A percentile compares a stretch with the other conserved stretches of the same genome.
These are phyloP conservation scores for Trachemys scripta DNA, from an alignment of 2,113 vertebrate genomes.

Conservation along the genomic window DNA sequence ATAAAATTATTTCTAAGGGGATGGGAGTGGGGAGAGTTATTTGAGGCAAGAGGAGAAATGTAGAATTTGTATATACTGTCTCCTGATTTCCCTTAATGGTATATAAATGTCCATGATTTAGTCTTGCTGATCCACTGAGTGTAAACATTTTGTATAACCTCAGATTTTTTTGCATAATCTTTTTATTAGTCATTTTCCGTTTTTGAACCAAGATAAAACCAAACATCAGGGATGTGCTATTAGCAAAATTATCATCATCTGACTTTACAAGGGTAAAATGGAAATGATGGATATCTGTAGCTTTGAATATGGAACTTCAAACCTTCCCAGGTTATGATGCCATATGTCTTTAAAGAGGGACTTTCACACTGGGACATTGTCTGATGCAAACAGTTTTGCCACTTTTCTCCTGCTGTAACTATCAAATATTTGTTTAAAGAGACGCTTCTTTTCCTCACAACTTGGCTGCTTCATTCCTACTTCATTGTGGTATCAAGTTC, in stretches of 20 bases:
- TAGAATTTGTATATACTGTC: background rate
- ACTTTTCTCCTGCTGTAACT: background rate
- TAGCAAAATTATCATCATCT: background rate
- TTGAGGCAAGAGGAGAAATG: background rate
- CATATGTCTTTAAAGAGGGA: background rate
- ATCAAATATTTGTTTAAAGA: background rate
- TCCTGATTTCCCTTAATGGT: background rate
- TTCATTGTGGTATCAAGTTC: background rate
- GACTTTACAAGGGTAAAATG: background rate
- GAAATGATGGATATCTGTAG: background rate
- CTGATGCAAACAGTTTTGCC: background rate
- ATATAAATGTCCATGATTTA: background rate
- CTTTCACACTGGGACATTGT: background rate
- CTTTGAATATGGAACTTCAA: background rate
- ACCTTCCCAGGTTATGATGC: background rate
- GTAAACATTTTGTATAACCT: background rate
- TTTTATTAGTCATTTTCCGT: background rate
- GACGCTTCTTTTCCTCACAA: background rate
- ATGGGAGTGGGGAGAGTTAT: background rate
- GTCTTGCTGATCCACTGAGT: background rate
- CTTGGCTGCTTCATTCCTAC: background rate
- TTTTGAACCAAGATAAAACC: background rate
- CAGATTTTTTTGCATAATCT: background rate
- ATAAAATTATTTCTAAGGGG: background rate
- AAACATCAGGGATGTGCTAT: background rate